These are phyloP conservation scores for Rallus limicola DNA, from an alignment of 2,113 vertebrate species.

Conservation along the genomic window DNA sequence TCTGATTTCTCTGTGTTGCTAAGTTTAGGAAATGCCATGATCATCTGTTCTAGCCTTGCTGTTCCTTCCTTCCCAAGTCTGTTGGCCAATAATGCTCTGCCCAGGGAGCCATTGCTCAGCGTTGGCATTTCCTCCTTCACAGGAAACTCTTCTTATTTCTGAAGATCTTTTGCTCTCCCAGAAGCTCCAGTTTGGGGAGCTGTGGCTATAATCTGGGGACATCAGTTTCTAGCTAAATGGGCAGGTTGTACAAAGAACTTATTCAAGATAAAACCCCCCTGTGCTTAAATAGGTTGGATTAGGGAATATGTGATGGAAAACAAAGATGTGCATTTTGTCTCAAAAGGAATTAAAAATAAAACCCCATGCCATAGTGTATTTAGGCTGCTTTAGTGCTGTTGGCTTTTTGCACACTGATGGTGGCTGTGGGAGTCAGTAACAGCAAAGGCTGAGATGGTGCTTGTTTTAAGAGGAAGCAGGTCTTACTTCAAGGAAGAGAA, in stretches of 20 bases:
- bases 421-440: neutral
- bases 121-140: conserved; percentile 46
- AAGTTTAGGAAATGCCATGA: neutral
- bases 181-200: conserved; percentile 9
- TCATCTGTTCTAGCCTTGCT: neutral
- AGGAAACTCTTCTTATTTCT: conserved; percentile 43
- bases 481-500: neutral
- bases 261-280: conserved; percentile 26
- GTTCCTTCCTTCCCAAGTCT: neutral
- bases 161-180: neutral
- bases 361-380: neutral
- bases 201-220: neutral
- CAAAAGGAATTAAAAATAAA: conserved; percentile 42
- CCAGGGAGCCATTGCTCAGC: neutral
- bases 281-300: neutral
- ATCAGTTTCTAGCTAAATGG: conserved; percentile 29
- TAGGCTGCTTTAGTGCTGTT: neutral
- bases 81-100: neutral
- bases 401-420: neutral
- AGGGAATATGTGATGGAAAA: neutral
- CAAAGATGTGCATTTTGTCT: conserved; percentile 26
- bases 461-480: neutral
- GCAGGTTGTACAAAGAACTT: conserved; percentile 19
- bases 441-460: neutral
- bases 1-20: neutral